A percentile compares a stretch with the other conserved stretches of the same genome.
Conservation (phyloP, 2,113 vertebrate species). For the Siniperca knerii region DNA sequence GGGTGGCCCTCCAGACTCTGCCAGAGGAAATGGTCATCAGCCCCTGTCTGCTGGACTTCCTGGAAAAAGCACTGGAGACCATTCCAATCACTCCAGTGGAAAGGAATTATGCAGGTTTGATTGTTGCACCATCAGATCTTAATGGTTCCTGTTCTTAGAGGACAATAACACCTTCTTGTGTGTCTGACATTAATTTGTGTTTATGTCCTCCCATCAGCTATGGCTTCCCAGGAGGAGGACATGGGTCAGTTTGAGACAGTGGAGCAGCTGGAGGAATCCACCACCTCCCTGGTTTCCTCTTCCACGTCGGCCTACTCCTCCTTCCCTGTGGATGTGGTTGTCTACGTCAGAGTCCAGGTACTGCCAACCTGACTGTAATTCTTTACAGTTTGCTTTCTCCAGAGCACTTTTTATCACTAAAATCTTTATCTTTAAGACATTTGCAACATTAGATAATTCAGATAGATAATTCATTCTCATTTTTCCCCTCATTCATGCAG, state of each 20-base stretch:
- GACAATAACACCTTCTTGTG: background rate
- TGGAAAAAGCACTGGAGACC: constrained; percentile 98
- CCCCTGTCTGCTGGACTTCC: constrained; percentile 95
- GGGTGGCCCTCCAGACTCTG: constrained; percentile 97
- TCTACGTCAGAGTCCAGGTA: constrained; percentile 99
- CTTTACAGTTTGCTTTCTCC: background rate
- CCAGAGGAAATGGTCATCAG: constrained; percentile 99
- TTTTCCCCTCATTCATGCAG: background rate
- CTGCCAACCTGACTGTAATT: background rate
- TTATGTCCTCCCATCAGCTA: constrained; percentile 75
- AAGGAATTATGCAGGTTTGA: constrained; percentile 89
- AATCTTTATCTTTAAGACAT: background rate
- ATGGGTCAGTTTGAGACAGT: constrained; percentile 96
- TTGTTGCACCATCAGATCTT: background rate
- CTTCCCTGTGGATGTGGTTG: constrained; percentile 98
- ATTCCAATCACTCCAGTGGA: constrained; percentile 98
- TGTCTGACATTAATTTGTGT: background rate
- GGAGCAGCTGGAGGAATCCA: constrained; percentile 94
- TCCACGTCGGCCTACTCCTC: constrained; percentile 96
- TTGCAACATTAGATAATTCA: background rate
- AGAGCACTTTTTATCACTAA: background rate
- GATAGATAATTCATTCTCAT: no score
- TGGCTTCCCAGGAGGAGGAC: constrained; percentile 95
- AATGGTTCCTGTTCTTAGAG: background rate
- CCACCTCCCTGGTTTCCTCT: constrained; percentile 94